phyloP scores from a whole-genome alignment of 2,888 invertebrate species.

The Erebia palarica region DNA sequence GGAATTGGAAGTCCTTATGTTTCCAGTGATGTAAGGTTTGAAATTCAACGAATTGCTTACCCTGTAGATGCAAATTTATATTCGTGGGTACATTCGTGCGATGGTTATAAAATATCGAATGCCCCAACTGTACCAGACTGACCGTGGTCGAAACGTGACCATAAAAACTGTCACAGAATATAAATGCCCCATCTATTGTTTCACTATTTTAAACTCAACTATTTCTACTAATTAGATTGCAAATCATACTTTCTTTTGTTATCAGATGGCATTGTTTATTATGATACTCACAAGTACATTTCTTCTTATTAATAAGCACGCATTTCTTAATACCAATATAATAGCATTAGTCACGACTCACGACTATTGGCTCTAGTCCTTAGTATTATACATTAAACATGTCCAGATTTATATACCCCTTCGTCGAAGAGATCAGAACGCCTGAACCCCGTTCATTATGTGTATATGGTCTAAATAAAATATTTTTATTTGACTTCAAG shows the following conservation, averaged over 20 bases:
- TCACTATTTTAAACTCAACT: conserved; percentile 38
- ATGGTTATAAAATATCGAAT: conserved; percentile 58
- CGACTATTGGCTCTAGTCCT: conserved; percentile 6
- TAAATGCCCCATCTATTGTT: conserved; percentile 42
- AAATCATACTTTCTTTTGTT: conserved; percentile 28
- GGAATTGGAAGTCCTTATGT: conserved; percentile 12
- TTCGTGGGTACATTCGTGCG: conserved; percentile 50
- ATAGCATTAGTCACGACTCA: conserved; percentile 20
- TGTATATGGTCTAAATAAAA: no score
- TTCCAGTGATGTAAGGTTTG: conserved; percentile 13
- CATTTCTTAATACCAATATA: conserved; percentile 25
- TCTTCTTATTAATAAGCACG: conserved; percentile 36
- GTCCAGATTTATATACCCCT: background rate
- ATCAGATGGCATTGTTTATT: conserved; percentile 45
- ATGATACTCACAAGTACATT: conserved; percentile 29
- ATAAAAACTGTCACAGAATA: conserved; percentile 60
- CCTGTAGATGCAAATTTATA: conserved; percentile 38
- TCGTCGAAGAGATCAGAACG: background rate
- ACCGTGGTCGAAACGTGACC: conserved; percentile 54
- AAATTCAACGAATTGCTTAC: conserved; percentile 15
- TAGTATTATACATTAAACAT: background rate
- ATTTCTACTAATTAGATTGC: conserved; percentile 30
- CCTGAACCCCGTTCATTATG: no score
- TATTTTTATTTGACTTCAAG: no score
- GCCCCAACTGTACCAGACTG: conserved; percentile 49